A percentile compares a stretch with the other conserved stretches of the same genome.
Evolutionary conservation across 2,113 vertebrate species (phyloP).

Genomic region (Pterocles burchelli): DNA sequence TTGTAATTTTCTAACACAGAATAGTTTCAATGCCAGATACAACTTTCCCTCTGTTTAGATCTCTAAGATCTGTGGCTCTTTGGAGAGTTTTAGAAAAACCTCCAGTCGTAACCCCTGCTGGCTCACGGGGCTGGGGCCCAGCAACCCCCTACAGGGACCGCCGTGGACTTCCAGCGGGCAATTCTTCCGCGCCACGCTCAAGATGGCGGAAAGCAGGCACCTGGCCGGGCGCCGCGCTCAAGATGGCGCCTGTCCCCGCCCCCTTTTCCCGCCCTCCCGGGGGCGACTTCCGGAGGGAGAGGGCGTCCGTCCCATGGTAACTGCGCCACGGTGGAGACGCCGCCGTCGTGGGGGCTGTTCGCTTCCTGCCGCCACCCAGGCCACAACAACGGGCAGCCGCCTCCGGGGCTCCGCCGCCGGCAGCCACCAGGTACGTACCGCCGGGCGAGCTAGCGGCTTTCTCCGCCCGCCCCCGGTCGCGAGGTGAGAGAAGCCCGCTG

Average conservation of each 20-base stretch:
- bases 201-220: background rate
- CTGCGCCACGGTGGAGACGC: constrained; percentile 53
- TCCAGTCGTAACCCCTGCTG: fast-evolving
- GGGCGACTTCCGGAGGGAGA: constrained; percentile 57
- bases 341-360: background rate
- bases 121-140: fast-evolving
- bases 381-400: background rate
- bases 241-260: background rate
- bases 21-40: fast-evolving
- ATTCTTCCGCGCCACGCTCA: background rate
- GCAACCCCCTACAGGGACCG: no score
- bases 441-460: background rate
- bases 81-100: fast-evolving
- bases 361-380: constrained; percentile 6
- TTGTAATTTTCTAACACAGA: background rate
- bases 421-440: background rate
- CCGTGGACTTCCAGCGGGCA: fast-evolving
- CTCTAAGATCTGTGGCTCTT: fast-evolving
- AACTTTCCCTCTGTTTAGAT: background rate
- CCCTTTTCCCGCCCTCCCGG: background rate
- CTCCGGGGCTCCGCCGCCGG: background rate
- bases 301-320: constrained; percentile 64
- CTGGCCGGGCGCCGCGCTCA: background rate
- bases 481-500: background rate
- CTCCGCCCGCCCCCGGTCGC: background rate